Base-by-base conservation (phyloP, 2,113 vertebrate species). In the Azemiops feae region DNA sequence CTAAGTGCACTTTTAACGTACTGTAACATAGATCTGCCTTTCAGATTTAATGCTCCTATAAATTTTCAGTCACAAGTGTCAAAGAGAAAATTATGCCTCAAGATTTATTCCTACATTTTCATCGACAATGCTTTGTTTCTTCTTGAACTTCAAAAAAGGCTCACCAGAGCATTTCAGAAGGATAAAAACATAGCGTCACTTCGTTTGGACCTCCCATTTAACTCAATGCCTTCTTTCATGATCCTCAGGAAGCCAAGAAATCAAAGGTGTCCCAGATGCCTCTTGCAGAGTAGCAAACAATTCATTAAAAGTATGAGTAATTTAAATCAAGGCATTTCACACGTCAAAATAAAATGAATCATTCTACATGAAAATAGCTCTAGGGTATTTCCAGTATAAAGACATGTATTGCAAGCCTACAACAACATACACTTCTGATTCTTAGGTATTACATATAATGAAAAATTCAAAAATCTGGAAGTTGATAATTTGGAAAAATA, bases 261-360 rank as follows among this genome's bases (percentile, higher is more conserved):
- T 91, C 86, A 93, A 93, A 93, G 95, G 53, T 94, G 60, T 94
- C 93, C 94, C 93, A 95, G 96, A 95, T 94, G 50, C 90, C 91
- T 94, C 96, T 94, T 96, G 94, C 96, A 95, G 94, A 95, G 89
- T 91, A 95, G 96, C 96, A 97, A 96, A 94, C 95, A 92, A 91
- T 4, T 87, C 22, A 81, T 81, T 43, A 89, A 86, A 96, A 94
- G 91, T 93, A 55, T 92, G 95, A 96, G 92, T 96, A 94, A 96
- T 74, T 96, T 93, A 95, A 93, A 92, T 53, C 93, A 96, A 94
- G 85, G 85, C 27, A 90, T 85, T 96, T 92, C 27, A 74, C 6
- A n/a, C 95, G 87, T 93, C 25, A 92, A 92, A 93, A 55, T 39
- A 47, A 81, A 87, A 57, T 34, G 91, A 95, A 95, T 95, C 74